Conservation (phyloP, 2,888 invertebrate genomes). For the Xanthia togata region DNA sequence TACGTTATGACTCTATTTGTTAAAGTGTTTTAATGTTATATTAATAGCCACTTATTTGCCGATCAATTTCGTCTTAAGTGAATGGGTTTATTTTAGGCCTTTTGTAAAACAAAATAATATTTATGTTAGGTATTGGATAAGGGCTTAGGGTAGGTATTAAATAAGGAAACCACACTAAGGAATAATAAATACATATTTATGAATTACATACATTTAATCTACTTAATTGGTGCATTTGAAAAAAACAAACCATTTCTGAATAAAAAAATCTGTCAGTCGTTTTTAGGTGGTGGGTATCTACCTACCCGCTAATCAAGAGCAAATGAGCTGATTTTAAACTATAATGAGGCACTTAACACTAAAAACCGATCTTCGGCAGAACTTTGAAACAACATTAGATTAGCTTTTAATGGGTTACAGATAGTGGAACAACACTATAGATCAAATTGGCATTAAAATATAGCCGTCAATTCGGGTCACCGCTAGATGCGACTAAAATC, state of each 20-base stretch:
- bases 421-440: background rate
- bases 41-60: conserved; percentile 30
- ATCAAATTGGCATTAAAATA: background rate
- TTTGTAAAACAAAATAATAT: background rate
- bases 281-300: background rate
- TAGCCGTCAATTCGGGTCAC: conserved; percentile 17
- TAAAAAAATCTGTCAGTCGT: background rate
- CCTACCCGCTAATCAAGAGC: background rate
- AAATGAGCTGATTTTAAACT: background rate
- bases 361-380: background rate
- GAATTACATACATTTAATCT: background rate
- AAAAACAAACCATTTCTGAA: rapidly evolving
- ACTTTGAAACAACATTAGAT: conserved; percentile 14
- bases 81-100: background rate
- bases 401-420: background rate
- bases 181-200: background rate
- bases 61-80: conserved; percentile 3
- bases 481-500: background rate
- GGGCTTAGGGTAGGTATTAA: background rate
- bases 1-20: conserved; percentile 10
- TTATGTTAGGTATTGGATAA: background rate
- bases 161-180: conserved; percentile 8
- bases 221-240: background rate
- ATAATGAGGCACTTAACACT: background rate
- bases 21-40: conserved; percentile 19